phyloP scores from a whole-genome alignment of 2,888 invertebrate species.

The Mythimna albipuncta region DNA sequence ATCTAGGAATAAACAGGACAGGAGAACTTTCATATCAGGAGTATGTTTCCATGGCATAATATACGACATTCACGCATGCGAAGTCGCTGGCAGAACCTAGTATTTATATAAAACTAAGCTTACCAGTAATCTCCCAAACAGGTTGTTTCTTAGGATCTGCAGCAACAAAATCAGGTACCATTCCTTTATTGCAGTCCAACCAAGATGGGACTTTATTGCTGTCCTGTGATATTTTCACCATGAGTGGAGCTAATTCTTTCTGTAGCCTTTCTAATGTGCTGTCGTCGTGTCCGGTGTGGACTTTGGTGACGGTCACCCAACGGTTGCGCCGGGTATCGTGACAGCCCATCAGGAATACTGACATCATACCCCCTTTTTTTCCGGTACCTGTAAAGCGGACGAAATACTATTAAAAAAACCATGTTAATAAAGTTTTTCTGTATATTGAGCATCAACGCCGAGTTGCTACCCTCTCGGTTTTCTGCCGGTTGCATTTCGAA shows the following conservation, averaged over 20 bases:
- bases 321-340: conserved; percentile 91
- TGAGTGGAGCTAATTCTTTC: conserved; percentile 89
- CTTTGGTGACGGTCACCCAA: conserved; percentile 98
- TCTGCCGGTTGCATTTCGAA: no score
- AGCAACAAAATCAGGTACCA: conserved; percentile 97
- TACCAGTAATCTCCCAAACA: conserved; percentile 98
- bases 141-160: conserved; percentile 96
- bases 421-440: not conserved
- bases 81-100: no score
- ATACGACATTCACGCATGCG: not conserved
- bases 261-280: conserved; percentile 95
- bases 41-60: not conserved
- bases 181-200: conserved; percentile 95
- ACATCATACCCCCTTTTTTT: conserved; percentile 97
- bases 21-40: no score
- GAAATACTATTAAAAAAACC: not conserved
- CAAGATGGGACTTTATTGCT: conserved; percentile 93
- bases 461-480: no score
- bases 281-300: conserved; percentile 97
- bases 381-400: conserved; percentile 91
- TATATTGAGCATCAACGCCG: no score
- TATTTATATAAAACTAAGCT: conserved; percentile 19
- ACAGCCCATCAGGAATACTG: conserved; percentile 98
- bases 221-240: conserved; percentile 96
- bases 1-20: no score